Evolutionary conservation across 1,140 invertebrate species (phyloP), one percentile per base, ranked within the genome.

Genomic region (Pseudomyrmex gracilis): DNA sequence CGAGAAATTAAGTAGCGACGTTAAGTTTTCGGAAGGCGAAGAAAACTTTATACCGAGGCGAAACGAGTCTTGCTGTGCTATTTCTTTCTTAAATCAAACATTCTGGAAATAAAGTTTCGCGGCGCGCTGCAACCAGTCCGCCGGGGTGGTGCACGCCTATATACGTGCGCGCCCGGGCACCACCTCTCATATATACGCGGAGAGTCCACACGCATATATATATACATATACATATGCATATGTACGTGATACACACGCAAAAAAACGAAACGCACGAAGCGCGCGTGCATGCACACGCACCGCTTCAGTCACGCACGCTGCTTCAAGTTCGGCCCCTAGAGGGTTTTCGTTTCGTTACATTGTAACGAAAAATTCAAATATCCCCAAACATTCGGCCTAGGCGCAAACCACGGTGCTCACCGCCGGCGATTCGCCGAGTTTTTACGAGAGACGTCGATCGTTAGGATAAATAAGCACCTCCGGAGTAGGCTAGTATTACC

Each of bases 21-120:
- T 84, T 34, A 34, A 77, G 90, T 92, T 93, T 93, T 90, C 89
- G 90, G 86, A 87, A 90, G 24, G 78, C 82, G 83, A 83, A 34
- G 34, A 34, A 86, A 83, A 76, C 85, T 78, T 90, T 90, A 90
- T 90, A 90, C 86, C 74, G 57, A 34, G 34, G 82, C 82, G 82
- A 73, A 76, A 74, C 90, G 87, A 92, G 91, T 90, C 34, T 34
- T 88, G 86, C n/a, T n/a, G 89, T 89, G 90, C 90, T 91, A 92
- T 93, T 92, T 91, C 90, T 93, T 91, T 92, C 92, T 91, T 90
- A 92, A 93, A 93, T 92, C 92, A 93, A 93, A 93, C 93, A 93
- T 91, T 94, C 93, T 93, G 91, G 91, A 94, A 94, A 94, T 93
- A 94, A 93, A 93, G 90, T 92, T 92, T 90, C 90, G 34, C 34